Evolutionary conservation across 1,140 invertebrate species (phyloP), one percentile per base, ranked within the genome.

Genomic region (Vanessa tameamea): DNA sequence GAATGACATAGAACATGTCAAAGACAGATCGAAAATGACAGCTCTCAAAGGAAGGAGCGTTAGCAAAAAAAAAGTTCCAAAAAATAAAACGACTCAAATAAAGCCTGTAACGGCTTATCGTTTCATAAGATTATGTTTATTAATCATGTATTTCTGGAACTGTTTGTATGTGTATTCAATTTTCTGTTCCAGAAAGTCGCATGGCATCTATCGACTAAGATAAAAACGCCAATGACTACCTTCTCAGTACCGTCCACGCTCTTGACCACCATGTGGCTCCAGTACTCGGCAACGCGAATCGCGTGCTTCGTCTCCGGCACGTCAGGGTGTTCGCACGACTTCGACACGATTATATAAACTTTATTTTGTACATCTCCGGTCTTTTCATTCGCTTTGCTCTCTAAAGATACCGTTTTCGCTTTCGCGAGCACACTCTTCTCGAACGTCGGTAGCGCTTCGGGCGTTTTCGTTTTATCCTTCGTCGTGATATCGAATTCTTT

Each of bases 201-300:
- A 31, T 4, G 26, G 3, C 1, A 1, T 31, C 26, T 31, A 31
- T 31, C 26, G 2, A n/a, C 7, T 37, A n/a, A n/a, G 15, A 4
- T 13, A 23, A 8, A 16, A 15, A 57, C 6, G 47, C n/a, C n/a
- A 48, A 11, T 53, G 65, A 61, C 72, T 75, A 95, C 95, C 87
- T 96, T 92, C 76, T 95, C 87, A 64, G 94, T 92, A 47, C 95
- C 93, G 47, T 92, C 91, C 47, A 94, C 91, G 3, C 96, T 96
- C 90, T 95, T 96, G 70, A 98, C 96, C 0, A 97, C 96, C 95
- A 98, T 97, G 73, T 96, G 95, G 59, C 97, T 97, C 96, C 96
- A 97, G 77, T 97, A 98, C 31, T 97, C 95, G 7, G 94, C 94
- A 4, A 98, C 97, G 75, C 97, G 90, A 72, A 94, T 94, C 77